Base-by-base conservation (phyloP, 2,888 invertebrate species). In the Tinea semifulvella region DNA sequence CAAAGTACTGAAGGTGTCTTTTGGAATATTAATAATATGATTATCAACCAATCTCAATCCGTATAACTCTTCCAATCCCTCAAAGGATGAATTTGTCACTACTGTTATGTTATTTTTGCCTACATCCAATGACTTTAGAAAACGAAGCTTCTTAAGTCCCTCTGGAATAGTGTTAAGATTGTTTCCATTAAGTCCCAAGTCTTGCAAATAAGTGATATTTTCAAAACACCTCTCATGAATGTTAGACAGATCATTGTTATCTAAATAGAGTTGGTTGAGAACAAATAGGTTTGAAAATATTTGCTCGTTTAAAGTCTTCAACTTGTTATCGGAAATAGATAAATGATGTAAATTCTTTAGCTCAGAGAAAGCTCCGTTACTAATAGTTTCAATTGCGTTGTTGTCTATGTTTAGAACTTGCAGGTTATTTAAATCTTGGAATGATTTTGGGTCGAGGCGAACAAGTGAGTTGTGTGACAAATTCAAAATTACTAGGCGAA, bases 21-120 rank as follows among this genome's bases (percentile, higher is more conserved):
- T 87, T 28, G 89, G 88, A 60, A 89, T 85, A 62, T 87, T 89
- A 50, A 84, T 84, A 50, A 90, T 87, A 57, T 87, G 86, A 72
- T 94, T 94, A 62, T 91, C 90, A 39, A 92, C 91, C 48, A 94
- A 71, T 25, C 92, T 84, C 19, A 95, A 71, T 1, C 90, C 89
- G 57, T 88, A 88, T 6, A 95, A 80, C 50, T 89, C 86, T 59
- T 87, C 85, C 50, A 94, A 70, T 0, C 91, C 90, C 54, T 85
- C 84, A 60, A 94, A 91, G 17, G 90, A 89, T 26, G 85, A 83
- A 61, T 89, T 89, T n/a, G 81, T 84, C 49, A 94, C 82, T 46
- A 76, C 79, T 42, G 86, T 83, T 53, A 95, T 88, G 50, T 85
- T 85, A 67, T 94, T 94, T 63, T 91, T 90, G 3, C 91, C 91